These are phyloP conservation scores for Cossypha caffra DNA, from an alignment of 2,797 vertebrate genomes.

Conservation along the genomic window DNA sequence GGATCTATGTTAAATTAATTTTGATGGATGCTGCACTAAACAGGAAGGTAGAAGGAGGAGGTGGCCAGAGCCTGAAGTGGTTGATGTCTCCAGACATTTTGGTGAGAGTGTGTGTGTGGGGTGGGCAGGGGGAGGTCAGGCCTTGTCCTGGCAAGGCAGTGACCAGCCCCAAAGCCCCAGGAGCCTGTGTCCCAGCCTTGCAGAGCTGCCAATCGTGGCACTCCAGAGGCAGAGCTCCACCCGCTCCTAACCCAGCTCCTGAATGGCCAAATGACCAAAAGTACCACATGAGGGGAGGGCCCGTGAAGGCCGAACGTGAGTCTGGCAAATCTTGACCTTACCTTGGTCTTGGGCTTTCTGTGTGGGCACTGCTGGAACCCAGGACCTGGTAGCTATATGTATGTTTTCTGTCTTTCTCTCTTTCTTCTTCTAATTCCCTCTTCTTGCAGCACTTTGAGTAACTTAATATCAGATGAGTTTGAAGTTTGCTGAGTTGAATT, in stretches of 20 bases:
- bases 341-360: rapidly evolving
- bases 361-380: not conserved
- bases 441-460: not conserved
- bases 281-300: too few species aligned
- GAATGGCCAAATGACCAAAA: not conserved
- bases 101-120: too few species aligned
- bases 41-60: not conserved
- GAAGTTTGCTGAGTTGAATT: not conserved
- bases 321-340: rapidly evolving
- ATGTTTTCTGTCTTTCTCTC: not conserved
- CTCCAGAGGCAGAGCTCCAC: not conserved
- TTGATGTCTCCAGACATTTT: not conserved
- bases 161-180: not conserved
- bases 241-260: not conserved
- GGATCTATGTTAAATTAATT: not conserved
- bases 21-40: not conserved
- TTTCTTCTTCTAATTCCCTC: not conserved
- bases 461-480: not conserved
- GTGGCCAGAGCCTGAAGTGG: not conserved
- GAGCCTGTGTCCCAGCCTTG: too few species aligned
- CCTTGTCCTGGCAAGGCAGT: not conserved
- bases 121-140: not conserved
- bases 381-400: rapidly evolving
- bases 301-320: rapidly evolving
- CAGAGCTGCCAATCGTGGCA: not conserved